These are phyloP conservation scores for Ectemnius lituratus DNA, from an alignment of 2,888 invertebrate genomes.

Conservation along the genomic window DNA sequence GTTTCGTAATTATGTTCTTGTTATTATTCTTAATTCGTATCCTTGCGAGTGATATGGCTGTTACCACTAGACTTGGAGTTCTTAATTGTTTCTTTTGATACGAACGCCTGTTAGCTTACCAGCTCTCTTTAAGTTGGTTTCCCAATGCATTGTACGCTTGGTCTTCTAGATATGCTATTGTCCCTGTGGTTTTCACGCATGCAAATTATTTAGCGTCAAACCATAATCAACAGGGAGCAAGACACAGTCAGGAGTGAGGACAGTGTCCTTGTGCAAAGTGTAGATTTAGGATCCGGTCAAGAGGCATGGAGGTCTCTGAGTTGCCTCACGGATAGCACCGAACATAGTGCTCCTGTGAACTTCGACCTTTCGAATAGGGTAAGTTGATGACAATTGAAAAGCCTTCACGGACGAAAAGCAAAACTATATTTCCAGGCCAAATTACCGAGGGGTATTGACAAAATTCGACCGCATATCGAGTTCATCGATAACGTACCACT, in stretches of 20 bases:
- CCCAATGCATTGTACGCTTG: not conserved
- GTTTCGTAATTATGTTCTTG: conserved; percentile 61
- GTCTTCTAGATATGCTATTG: not conserved
- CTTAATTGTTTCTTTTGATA: not conserved
- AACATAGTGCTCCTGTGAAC: conserved; percentile 93
- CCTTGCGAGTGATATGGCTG: conserved; percentile 1
- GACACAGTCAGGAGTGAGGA: conserved; percentile 76
- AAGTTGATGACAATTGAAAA: conserved; percentile 61
- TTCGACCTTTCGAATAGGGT: conserved; percentile 96
- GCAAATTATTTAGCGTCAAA: conserved; percentile 6
- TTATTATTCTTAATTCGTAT: conserved; percentile 13
- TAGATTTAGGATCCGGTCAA: conserved; percentile 79
- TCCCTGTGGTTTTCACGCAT: conserved; percentile 1
- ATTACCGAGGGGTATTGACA: conserved; percentile 96
- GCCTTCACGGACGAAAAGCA: conserved; percentile 1
- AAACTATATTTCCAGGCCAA: conserved; percentile 84
- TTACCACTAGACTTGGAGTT: not conserved
- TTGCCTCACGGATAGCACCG: conserved; percentile 92
- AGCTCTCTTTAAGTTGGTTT: not conserved
- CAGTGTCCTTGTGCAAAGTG: conserved; percentile 77
- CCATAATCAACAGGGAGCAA: conserved; percentile 60
- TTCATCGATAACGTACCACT: conserved; percentile 98
- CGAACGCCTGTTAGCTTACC: not conserved
- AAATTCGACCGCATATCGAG: conserved; percentile 96
- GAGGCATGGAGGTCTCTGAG: conserved; percentile 91